phyloP scores from a whole-genome alignment of 1,140 invertebrate species.

The Sycophila sp. region DNA sequence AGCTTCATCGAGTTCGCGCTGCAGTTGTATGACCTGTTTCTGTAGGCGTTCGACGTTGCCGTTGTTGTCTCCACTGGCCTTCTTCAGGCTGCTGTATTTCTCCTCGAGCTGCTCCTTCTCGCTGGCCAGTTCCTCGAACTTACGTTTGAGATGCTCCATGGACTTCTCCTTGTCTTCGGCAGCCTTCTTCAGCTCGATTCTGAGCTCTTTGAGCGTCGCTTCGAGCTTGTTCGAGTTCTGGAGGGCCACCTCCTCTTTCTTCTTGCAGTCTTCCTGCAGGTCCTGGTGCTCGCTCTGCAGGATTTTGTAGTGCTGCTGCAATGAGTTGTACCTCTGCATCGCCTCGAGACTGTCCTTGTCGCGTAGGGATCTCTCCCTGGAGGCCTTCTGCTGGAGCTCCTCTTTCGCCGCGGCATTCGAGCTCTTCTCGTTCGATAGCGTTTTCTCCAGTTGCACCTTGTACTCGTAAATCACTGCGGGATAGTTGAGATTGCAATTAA shows the following conservation, averaged over 20 bases:
- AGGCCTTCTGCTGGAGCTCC: constrained; percentile 61
- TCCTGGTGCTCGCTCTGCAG: constrained; percentile 61
- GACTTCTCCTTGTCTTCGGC: constrained; percentile 52
- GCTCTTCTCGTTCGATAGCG: constrained; percentile 65
- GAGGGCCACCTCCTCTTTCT: constrained; percentile 49
- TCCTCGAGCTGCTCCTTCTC: constrained; percentile 52
- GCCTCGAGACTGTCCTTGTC: constrained; percentile 65
- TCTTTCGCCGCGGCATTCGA: constrained; percentile 63
- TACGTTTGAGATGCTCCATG: constrained; percentile 58
- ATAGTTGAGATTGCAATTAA: too few relatives aligned
- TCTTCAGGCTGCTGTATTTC: constrained; percentile 54
- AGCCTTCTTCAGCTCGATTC: constrained; percentile 47
- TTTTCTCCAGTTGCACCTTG: constrained; percentile 66
- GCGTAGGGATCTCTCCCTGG: constrained; percentile 61
- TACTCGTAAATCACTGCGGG: constrained; percentile 67
- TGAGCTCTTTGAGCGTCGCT: constrained; percentile 48
- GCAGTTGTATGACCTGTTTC: constrained; percentile 58
- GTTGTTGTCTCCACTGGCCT: constrained; percentile 41
- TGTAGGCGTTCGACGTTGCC: constrained; percentile 51
- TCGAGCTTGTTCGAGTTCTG: constrained; percentile 51
- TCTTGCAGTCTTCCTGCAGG: constrained; percentile 57
- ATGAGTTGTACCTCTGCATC: constrained; percentile 62
- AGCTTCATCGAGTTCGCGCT: constrained; percentile 49
- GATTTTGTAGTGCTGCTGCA: constrained; percentile 64
- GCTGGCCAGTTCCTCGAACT: constrained; percentile 50